Base-by-base conservation (phyloP, 2,888 invertebrate species). In the Eustalomyia histrio region DNA sequence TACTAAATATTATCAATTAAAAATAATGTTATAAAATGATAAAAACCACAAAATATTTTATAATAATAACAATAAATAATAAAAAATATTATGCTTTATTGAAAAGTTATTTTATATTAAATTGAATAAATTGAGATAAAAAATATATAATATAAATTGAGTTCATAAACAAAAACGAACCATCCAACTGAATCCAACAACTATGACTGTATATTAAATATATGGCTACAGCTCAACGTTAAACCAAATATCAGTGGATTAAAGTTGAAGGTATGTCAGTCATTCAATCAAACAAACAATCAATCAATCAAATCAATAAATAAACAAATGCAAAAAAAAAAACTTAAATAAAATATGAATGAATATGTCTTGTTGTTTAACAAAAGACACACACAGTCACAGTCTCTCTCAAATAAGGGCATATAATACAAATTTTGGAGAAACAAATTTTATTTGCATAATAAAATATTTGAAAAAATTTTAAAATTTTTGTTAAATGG, bases 181-280 rank as follows among this genome's bases (percentile, higher is more conserved):
- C 16, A 64, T 21, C 4, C 9, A 43, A 12, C 64, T 16, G 35
- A 12, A 24, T 21, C 57, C 33, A 58, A 4, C 57, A 58, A 58
- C 57, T 16, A 58, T 16, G 29, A 29, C n/a, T 33, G 57, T 18
- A 33, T n/a, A 18, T 17, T n/a, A 33, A 16, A 60, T 60, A 35
- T 60, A 60, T 18, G 18, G 39, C 29, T 58, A 33, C 33, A 47
- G 16, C 47, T 17, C 57, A 58, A 16, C 57, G n/a, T 33, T 58
- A 60, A 63, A 72, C 60, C 60, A 71, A 57, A 67, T 18, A 79
- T 50, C n/a, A 69, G 17, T 60, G 79, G 76, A 79, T 73, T 78
- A 69, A 76, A 58, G 57, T 47, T 63, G n/a, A 72, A 82, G 79
- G 75, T 82, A 79, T 73, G 76, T 79, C 60, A 43, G 43, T 65